These are phyloP conservation scores for Pyralis farinalis DNA, from an alignment of 2,888 invertebrate genomes.

Conservation along the genomic window DNA sequence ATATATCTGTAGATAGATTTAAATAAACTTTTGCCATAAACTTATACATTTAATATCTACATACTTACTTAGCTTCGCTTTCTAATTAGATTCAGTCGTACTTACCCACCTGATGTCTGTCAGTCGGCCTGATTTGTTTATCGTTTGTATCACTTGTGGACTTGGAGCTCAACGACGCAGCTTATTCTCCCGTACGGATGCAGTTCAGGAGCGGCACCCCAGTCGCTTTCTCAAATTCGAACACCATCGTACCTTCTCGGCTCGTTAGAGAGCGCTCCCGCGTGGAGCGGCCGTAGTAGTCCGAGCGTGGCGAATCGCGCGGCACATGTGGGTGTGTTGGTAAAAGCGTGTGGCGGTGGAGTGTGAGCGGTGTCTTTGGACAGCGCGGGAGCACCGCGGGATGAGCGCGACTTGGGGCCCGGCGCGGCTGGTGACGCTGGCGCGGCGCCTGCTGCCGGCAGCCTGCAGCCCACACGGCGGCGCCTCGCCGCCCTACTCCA, in stretches of 20 bases:
- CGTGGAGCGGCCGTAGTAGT: background rate
- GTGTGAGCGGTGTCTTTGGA: constrained; percentile 73
- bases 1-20: background rate
- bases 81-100: constrained; percentile 2
- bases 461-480: constrained; percentile 86
- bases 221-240: background rate
- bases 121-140: background rate
- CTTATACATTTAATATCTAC: background rate
- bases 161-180: background rate
- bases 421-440: constrained; percentile 73
- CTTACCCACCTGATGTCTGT: background rate
- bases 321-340: constrained; percentile 46
- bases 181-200: constrained; percentile 1
- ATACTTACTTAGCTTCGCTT: constrained; percentile 4
- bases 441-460: constrained; percentile 84
- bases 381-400: constrained; percentile 60
- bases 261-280: background rate
- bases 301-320: constrained; percentile 34
- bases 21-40: background rate
- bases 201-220: constrained; percentile 7
- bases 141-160: background rate
- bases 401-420: constrained; percentile 56
- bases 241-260: background rate
- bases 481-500: constrained; percentile 85
- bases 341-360: constrained; percentile 44